Base-by-base conservation (phyloP, 2,797 vertebrate species). In the Margarornis squamiger region DNA sequence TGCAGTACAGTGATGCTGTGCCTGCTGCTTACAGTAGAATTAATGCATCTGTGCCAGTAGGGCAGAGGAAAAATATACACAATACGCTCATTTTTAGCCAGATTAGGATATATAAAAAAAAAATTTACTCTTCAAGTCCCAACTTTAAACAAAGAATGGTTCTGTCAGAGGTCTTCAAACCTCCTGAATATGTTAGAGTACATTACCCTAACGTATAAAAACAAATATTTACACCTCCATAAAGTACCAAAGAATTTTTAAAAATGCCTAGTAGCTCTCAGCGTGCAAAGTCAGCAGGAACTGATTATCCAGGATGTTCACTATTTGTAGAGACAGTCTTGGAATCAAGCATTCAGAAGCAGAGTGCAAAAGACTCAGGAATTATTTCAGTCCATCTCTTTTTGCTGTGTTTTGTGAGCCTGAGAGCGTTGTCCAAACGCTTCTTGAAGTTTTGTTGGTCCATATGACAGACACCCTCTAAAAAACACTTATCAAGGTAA, bases 241-340 rank as follows among this genome's bases (percentile, higher is more conserved):
- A 92, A 97, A 98, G 98, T 98, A 98, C 97, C 98, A 98, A 98
- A 95, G 71, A 89, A 96, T 83, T 95, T 95, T 95, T 46, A 15
- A 80, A 96, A 97, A 95, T 86, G 94, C 92, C 96, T 97, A 97
- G 97, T 97, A 97, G 97, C 97, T 97, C 97, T 97, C 97, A 97
- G 97, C 97, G 98, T 99, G 98, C 98, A 99, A 98, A 98, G 97
- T 98, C 94, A 97, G 98, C 98, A 98, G 98, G 92, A 96, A 97
- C 88, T 95, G 97, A 94, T 98, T 96, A 97, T 98, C 97, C 96
- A 81, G 88, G 95, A 97, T 88, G 93, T 95, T 97, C 97, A 96
- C 93, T 97, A 95, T 95, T 97, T 97, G 96, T 95, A 81, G 73
- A 92, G 90, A 95, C 87, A 78, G 93, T 97, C 91, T 95, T 85